phyloP scores from a whole-genome alignment of 2,888 invertebrate genomes.

The Sphaerophoria rueppellii region DNA sequence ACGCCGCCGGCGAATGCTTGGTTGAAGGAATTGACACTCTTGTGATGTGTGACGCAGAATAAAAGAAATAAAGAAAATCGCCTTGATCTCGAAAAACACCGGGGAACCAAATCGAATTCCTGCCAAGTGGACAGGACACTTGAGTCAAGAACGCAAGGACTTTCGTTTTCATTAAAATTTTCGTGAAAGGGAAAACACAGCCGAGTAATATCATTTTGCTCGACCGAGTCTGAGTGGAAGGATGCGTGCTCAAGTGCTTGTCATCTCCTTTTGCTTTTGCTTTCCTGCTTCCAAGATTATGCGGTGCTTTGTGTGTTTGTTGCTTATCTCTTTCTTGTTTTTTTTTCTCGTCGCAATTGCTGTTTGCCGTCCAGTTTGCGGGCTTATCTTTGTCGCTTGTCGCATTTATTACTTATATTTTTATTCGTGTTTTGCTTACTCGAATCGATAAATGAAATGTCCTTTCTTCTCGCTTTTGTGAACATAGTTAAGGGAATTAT shows the following conservation, averaged over 20 bases:
- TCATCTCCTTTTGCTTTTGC: conserved; percentile 35
- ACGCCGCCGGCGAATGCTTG: too few species aligned
- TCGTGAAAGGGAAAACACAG: conserved; percentile 68
- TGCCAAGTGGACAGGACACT: conserved; percentile 70
- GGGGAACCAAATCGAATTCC: conserved; percentile 51
- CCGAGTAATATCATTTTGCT: conserved; percentile 33
- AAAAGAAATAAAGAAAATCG: conserved; percentile 14
- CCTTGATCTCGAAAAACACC: conserved; percentile 42
- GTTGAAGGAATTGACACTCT: conserved; percentile 24
- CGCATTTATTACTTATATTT: conserved; percentile 28
- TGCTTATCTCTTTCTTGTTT: conserved; percentile 19
- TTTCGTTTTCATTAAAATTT: conserved; percentile 69
- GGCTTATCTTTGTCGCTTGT: conserved; percentile 61
- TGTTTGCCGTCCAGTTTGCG: conserved; percentile 57
- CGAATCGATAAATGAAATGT: conserved; percentile 9
- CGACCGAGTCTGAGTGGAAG: conserved; percentile 21
- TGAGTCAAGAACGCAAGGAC: conserved; percentile 64
- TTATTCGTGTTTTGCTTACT: conserved; percentile 3
- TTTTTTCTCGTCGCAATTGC: conserved; percentile 14
- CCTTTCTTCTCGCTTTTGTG: conserved; percentile 5
- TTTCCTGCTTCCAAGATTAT: neutral
- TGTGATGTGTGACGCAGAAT: conserved; percentile 18
- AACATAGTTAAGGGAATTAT: conserved; percentile 55
- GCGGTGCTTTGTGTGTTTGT: conserved; percentile 38
- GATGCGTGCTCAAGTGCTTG: conserved; percentile 71